Evolutionary conservation across 2,888 invertebrate genomes (phyloP).

Genomic region (Nineta flava): DNA sequence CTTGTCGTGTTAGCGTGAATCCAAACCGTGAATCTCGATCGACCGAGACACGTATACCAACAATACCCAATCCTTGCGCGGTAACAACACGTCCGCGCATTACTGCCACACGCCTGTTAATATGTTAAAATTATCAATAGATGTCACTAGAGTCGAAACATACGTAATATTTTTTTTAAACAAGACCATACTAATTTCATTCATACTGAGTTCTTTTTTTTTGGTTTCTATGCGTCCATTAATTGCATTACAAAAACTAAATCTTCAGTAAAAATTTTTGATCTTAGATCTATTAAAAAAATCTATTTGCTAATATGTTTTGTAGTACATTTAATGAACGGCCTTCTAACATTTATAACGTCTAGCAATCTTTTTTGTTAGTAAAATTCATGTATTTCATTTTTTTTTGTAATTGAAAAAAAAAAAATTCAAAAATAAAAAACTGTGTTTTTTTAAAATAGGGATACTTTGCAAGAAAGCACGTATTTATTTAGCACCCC

Average conservation of each 20-base stretch:
- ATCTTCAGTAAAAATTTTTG: not conserved
- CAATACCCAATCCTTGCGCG: slow-evolving; percentile 86
- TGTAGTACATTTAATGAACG: not conserved
- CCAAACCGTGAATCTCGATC: slow-evolving; percentile 89
- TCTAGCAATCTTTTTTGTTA: slow-evolving; percentile 1
- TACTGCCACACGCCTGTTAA: slow-evolving; percentile 89
- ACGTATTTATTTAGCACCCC: too few relatives aligned
- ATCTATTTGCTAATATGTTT: not conserved
- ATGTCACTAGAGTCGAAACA: not conserved
- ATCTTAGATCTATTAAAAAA: not conserved
- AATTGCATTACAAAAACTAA: not conserved
- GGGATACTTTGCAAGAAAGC: not conserved
- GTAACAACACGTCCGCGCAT: slow-evolving; percentile 95
- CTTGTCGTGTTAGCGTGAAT: slow-evolving; percentile 83
- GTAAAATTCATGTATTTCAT: too few relatives aligned
- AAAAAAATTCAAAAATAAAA: not conserved
- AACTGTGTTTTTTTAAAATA: slow-evolving; percentile 1
- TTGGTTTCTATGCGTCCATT: not conserved
- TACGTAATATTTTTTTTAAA: not conserved
- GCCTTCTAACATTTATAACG: slow-evolving; percentile 3
- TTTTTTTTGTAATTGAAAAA: not conserved
- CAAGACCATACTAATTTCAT: slow-evolving; percentile 2
- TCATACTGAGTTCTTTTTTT: slow-evolving; percentile 1
- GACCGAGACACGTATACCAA: slow-evolving; percentile 93
- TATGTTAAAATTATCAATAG: slow-evolving; percentile 9